Percentiles rank a stretch among this genome's conserved stretches.
phyloP scores from a whole-genome alignment of 2,888 invertebrate genomes.

The Carcina quercana region DNA sequence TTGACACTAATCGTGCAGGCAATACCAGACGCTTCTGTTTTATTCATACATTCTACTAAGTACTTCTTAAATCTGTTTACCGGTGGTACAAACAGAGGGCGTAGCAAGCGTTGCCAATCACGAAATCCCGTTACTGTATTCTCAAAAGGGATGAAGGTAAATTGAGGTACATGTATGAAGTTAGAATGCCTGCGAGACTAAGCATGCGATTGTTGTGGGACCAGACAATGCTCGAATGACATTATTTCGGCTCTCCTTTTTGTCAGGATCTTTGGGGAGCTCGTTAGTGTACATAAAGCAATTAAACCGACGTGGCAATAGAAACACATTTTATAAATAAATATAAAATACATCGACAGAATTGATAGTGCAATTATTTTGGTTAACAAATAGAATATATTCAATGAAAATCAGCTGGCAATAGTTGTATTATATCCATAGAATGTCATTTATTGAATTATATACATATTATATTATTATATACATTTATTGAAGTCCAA shows the following conservation, averaged over 20 bases:
- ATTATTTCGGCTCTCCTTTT: conserved; percentile 6
- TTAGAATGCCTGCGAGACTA: conserved; percentile 13
- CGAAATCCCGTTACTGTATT: conserved; percentile 11
- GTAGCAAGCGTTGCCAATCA: conserved; percentile 4
- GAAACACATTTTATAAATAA: too few species aligned
- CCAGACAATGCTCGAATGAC: conserved; percentile 8
- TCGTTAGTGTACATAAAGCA: neutral
- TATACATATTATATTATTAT: too few species aligned
- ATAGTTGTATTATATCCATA: too few species aligned
- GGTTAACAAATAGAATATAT: too few species aligned
- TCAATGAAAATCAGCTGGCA: too few species aligned
- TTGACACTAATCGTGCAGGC: neutral
- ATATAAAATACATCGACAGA: too few species aligned
- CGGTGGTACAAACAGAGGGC: neutral
- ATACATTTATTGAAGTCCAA: too few species aligned
- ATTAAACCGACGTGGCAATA: too few species aligned
- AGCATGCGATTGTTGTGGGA: conserved; percentile 12
- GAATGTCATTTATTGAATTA: too few species aligned
- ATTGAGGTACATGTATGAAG: conserved; percentile 15
- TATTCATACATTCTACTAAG: neutral
- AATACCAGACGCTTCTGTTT: neutral
- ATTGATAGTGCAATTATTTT: too few species aligned
- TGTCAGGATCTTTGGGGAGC: neutral
- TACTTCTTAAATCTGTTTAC: neutral
- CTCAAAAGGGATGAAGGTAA: conserved; percentile 15